Conservation (phyloP, 2,113 vertebrate species). For the Pristiophorus japonicus region DNA sequence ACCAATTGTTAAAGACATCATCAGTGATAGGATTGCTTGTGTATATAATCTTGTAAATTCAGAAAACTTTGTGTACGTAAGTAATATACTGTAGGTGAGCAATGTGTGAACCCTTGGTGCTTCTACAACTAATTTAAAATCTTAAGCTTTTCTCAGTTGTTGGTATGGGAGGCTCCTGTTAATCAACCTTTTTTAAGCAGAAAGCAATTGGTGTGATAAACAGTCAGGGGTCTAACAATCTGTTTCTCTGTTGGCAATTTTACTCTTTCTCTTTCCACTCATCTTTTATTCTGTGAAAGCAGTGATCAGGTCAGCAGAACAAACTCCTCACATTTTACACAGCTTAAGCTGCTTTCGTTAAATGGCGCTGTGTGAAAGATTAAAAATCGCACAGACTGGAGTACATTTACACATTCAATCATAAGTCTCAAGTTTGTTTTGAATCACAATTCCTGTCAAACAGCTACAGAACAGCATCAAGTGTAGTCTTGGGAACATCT, state of each 20-base stretch:
- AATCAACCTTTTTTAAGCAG: conserved; percentile 16
- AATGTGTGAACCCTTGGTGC: conserved; percentile 8
- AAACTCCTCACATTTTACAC: not conserved
- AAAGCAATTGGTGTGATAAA: not conserved
- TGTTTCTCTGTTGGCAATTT: not conserved
- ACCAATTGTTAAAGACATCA: not conserved
- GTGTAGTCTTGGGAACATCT: not conserved
- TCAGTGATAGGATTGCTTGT: not conserved
- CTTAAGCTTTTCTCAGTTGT: not conserved
- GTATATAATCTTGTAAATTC: not conserved
- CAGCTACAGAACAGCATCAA: not conserved
- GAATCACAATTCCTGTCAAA: not conserved
- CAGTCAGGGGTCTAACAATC: not conserved
- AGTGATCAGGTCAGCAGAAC: not conserved
- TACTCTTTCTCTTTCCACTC: not conserved
- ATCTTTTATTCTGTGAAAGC: not conserved
- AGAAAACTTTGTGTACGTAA: not conserved
- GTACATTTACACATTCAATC: not conserved
- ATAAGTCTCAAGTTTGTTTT: not conserved
- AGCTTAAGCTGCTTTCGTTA: not conserved
- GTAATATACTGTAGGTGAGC: not conserved
- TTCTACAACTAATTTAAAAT: not conserved
- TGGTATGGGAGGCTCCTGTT: conserved; percentile 22
- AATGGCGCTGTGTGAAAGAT: not conserved
- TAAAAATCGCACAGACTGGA: too few relatives aligned